phyloP scores from a whole-genome alignment of 2,888 invertebrate species.

The Epiblema foenella region DNA sequence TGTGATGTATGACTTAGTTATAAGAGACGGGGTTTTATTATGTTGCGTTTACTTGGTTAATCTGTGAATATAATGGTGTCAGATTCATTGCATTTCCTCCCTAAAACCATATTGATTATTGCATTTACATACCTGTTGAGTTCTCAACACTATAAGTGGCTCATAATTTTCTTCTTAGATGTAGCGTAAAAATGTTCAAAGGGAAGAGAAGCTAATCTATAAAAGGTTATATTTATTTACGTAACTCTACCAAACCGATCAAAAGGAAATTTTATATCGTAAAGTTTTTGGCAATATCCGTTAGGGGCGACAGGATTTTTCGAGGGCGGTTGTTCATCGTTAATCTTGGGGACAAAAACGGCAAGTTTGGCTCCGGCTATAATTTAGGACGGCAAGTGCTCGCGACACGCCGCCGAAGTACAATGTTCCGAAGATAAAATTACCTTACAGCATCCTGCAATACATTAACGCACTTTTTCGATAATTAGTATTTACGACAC shows the following conservation, averaged over 20 bases:
- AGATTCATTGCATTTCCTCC: slow-evolving; percentile 7
- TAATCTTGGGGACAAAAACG: slow-evolving; percentile 83
- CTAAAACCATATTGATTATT: not conserved
- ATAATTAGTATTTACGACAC: slow-evolving; percentile 61
- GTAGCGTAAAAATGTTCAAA: slow-evolving; percentile 51
- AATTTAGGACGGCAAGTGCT: slow-evolving; percentile 77
- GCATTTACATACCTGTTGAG: slow-evolving; percentile 30
- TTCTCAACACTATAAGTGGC: slow-evolving; percentile 17
- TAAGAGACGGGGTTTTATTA: not conserved
- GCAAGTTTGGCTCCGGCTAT: slow-evolving; percentile 73
- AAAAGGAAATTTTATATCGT: slow-evolving; percentile 75
- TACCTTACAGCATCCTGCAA: slow-evolving; percentile 27
- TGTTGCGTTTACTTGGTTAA: no score
- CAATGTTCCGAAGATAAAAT: slow-evolving; percentile 46
- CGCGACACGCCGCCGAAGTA: slow-evolving; percentile 70
- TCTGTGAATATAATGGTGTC: not conserved
- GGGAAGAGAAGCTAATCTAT: slow-evolving; percentile 58
- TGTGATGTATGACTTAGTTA: not conserved
- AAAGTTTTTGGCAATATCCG: slow-evolving; percentile 78
- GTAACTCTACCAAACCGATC: slow-evolving; percentile 70
- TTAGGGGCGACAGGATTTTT: slow-evolving; percentile 81
- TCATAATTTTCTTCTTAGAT: slow-evolving; percentile 45
- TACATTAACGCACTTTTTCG: no score
- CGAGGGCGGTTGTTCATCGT: slow-evolving; percentile 80
- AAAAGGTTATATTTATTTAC: slow-evolving; percentile 71